Evolutionary conservation across 2,797 vertebrate genomes (phyloP), one percentile per base, ranked within the genome.

Genomic region (Agapornis canus): DNA sequence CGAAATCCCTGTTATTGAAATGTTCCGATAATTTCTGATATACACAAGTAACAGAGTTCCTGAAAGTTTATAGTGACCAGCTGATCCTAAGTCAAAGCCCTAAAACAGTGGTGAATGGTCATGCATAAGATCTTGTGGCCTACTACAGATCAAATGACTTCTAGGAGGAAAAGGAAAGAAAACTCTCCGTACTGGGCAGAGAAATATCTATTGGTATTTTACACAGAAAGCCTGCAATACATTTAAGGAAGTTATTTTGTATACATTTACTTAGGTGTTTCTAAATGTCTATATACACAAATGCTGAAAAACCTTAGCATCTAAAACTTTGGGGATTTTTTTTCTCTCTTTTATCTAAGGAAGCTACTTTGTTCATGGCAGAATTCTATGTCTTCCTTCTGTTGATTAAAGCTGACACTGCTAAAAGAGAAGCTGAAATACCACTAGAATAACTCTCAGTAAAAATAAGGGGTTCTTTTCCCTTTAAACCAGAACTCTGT

Each of bases 1-100:
- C 48, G 56, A 95, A 95, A 92, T 85, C 26, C 35, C 35, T 1
- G 3, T 64, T 77, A 79, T 1, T 71, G 81, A 86, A 90, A 93
- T 35, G 19, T 90, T 79, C 69, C 0, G 4, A 43, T 40, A 51
- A 84, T 69, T 94, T 70, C 90, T 94, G 56, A 70, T 92, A 69
- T 1, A 31, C 1, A 8, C 52, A 77, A 89, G 60, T 17, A 77
- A 80, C 9, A 43, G 43, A 75, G 63, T 51, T 87, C 29, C 63
- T 93, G n/a, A 76, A 89, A 91, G 47, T 69, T 92, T 72, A 86
- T 63, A 86, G 51, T 68, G 43, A 86, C 52, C 32, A 66, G 66
- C 70, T 92, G 40, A 82, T 37, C 52, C 25, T 32, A 39, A 87
- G 49, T 70, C 61, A 91, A 94, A 94, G 86, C 83, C 88, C 93